A percentile compares a stretch with the other conserved stretches of the same genome.
phyloP scores from a whole-genome alignment of 2,888 invertebrate species.

The Cataglyphis cursor region DNA sequence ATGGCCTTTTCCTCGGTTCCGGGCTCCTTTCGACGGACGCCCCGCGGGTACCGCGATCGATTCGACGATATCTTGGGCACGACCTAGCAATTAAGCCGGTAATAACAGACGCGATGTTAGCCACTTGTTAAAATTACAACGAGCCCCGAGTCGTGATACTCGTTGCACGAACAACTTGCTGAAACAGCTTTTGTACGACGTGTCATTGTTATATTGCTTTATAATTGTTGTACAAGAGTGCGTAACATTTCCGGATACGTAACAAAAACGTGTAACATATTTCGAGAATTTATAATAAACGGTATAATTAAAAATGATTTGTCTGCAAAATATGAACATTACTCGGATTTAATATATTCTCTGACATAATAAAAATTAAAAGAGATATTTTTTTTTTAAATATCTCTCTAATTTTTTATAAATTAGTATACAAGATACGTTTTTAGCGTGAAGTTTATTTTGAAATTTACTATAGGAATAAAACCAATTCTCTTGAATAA shows the following conservation, averaged over 20 bases:
- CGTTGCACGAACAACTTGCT: slow-evolving; percentile 13
- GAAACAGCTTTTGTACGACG: background rate
- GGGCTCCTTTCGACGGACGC: slow-evolving; percentile 29
- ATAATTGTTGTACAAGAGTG: slow-evolving; percentile 9
- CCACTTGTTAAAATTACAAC: slow-evolving; percentile 67
- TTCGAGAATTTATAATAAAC: slow-evolving; percentile 4
- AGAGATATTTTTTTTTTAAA: background rate
- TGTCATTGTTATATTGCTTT: slow-evolving; percentile 30
- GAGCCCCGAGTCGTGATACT: slow-evolving; percentile 29
- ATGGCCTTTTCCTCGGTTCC: slow-evolving; percentile 53
- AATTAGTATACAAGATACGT: slow-evolving; percentile 1
- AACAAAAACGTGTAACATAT: background rate
- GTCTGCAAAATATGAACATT: background rate
- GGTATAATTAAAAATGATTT: background rate
- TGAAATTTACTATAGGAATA: background rate
- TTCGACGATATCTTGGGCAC: slow-evolving; percentile 67
- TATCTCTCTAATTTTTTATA: background rate
- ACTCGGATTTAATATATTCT: background rate
- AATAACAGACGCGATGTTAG: slow-evolving; percentile 70
- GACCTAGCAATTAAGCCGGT: slow-evolving; percentile 77
- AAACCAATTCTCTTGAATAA: background rate
- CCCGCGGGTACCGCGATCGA: slow-evolving; percentile 66
- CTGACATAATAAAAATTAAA: background rate
- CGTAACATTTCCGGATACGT: slow-evolving; percentile 4
- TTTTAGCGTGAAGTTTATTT: background rate